phyloP scores from a whole-genome alignment of 1,140 invertebrate genomes.

The Drosophila orosa region DNA sequence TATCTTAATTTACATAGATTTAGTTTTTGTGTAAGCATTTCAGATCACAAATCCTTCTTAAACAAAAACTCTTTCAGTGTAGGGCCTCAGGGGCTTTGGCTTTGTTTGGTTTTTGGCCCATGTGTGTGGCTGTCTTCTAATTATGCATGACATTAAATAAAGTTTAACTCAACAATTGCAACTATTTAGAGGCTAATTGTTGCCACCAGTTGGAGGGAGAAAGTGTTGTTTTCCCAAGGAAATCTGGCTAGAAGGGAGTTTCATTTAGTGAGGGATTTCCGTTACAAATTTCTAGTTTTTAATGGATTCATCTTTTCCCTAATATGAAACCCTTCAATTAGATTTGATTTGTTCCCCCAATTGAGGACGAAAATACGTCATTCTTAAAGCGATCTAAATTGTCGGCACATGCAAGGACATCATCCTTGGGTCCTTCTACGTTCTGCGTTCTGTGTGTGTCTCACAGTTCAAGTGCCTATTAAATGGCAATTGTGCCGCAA shows the following conservation, averaged over 20 bases:
- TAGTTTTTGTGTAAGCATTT: not conserved
- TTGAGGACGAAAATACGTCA: constrained; percentile 2
- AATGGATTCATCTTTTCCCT: not conserved
- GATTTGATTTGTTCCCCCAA: not conserved
- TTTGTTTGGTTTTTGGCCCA: constrained; percentile 19
- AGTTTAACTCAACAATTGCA: constrained; percentile 79
- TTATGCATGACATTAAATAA: constrained; percentile 80
- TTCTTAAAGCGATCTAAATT: constrained; percentile 51
- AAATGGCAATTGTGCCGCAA: constrained; percentile 81
- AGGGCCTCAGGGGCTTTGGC: constrained; percentile 42
- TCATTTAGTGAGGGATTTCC: not conserved
- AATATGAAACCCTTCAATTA: constrained; percentile 18
- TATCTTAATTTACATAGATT: not conserved
- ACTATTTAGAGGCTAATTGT: constrained; percentile 80
- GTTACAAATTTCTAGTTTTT: not conserved
- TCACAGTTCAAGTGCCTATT: constrained; percentile 77
- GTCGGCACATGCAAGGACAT: constrained; percentile 52
- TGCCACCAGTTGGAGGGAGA: constrained; percentile 32
- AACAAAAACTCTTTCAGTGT: constrained; percentile 1
- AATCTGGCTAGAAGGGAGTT: not conserved
- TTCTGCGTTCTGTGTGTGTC: constrained; percentile 14
- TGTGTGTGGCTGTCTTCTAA: constrained; percentile 54
- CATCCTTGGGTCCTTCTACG: constrained; percentile 1
- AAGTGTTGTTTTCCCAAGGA: constrained; percentile 6
- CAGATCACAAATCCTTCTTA: not conserved